Evolutionary conservation across 2,113 vertebrate genomes (phyloP), one percentile per base, ranked within the genome.

Genomic region (Xiphophorus maculatus): DNA sequence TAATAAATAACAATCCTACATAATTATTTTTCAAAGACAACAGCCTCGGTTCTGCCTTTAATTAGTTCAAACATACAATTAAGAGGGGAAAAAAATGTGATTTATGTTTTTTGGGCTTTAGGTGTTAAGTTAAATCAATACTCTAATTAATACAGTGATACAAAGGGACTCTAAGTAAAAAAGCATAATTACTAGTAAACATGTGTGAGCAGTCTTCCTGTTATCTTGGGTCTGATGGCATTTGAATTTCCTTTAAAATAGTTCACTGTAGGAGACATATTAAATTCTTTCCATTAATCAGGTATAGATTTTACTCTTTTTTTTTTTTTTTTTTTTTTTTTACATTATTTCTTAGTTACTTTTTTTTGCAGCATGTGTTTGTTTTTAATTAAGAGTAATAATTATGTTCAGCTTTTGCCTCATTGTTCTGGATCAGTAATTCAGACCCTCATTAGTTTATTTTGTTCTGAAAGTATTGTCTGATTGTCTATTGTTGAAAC

Each of bases 101-200:
- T 93, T 92, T 88, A 90, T 92, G 87, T 62, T 89, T 89, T 88
- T 88, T 85, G 82, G 79, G 87, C 84, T 87, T 91, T 91, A 84
- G 86, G 86, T 89, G 87, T 85, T 90, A 85, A 87, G 79, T 82
- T 89, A 74, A 91, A 90, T 91, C 91, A 90, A 92, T 92, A 85
- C 48, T 79, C 74, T 90, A 90, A 92, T 91, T 90, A 90, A 88
- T 85, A 85, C 76, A 79, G 37, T 22, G 76, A 82, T 87, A 84
- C 88, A 88, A 80, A 71, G 80, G 81, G 80, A 82, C 66, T 75
- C 25, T 68, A 76, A 79, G 80, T 66, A 89, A 87, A 84, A 84
- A 82, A 66, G 61, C 28, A 74, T 91, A 89, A 93, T 89, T 90
- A 81, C 87, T 66, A 72, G 75, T 76, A 86, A 88, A 90, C 83